Conservation (phyloP, 2,797 vertebrate species). For the Ctenopoma multispine region DNA sequence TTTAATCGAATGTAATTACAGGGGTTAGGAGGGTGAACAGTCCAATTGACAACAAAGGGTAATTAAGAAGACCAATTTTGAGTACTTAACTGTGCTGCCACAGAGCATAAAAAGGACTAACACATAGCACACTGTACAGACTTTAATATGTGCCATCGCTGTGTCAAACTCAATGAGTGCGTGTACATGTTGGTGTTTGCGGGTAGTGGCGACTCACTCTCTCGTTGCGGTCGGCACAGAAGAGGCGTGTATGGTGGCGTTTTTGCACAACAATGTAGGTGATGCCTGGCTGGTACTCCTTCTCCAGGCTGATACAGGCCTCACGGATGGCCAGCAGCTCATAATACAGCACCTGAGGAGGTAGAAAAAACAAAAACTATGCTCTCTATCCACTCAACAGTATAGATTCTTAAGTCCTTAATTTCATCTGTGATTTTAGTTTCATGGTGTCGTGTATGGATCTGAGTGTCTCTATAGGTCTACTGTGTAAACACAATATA, state of each 20-base stretch:
- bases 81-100: slow-evolving; percentile 43
- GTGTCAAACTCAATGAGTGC: neutral
- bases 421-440: neutral
- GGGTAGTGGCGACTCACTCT: slow-evolving; percentile 85
- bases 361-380: too few relatives aligned
- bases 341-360: slow-evolving; percentile 94
- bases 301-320: slow-evolving; percentile 98
- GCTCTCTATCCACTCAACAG: too few relatives aligned
- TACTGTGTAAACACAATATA: neutral
- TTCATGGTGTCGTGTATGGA: neutral
- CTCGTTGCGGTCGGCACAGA: slow-evolving; percentile 98
- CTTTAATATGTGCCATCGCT: slow-evolving; percentile 28
- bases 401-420: neutral
- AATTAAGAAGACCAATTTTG: slow-evolving; percentile 61
- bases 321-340: slow-evolving; percentile 98
- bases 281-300: slow-evolving; percentile 99
- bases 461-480: neutral
- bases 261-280: slow-evolving; percentile 99
- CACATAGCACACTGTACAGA: slow-evolving; percentile 31
- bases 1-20: slow-evolving; percentile 75
- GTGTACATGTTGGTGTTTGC: neutral
- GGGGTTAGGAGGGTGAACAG: slow-evolving; percentile 56
- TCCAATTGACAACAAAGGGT: slow-evolving; percentile 59
- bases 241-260: slow-evolving; percentile 96
- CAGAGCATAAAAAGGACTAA: slow-evolving; percentile 33